A percentile compares a stretch with the other conserved stretches of the same genome.
Conservation (phyloP, 2,797 vertebrate genomes). For the Passerculus sandwichensis region DNA sequence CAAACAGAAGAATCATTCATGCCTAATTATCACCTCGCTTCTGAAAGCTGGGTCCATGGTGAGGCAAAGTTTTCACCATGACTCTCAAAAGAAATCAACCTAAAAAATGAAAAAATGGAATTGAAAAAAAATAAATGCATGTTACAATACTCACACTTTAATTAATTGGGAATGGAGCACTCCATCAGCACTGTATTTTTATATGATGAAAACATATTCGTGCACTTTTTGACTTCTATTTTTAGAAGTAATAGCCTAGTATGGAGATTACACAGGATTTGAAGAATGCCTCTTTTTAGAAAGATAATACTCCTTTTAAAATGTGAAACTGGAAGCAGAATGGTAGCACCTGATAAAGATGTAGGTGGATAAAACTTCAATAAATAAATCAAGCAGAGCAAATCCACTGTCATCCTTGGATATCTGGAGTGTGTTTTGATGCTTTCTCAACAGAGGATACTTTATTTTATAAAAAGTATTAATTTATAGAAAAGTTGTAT, state of each 20-base stretch:
- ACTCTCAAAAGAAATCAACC: background rate
- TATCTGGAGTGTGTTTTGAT: background rate
- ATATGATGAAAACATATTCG: background rate
- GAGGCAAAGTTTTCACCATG: background rate
- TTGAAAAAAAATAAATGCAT: background rate
- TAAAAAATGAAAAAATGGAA: background rate
- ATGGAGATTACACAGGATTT: background rate
- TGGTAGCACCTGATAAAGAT: constrained; percentile 12
- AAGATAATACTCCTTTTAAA: background rate
- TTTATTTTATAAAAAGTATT: background rate
- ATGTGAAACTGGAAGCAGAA: background rate
- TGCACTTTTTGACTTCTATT: background rate
- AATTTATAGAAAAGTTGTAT: background rate
- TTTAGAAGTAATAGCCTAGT: background rate
- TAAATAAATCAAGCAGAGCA: constrained; percentile 21
- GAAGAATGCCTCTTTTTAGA: background rate
- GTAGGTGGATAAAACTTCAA: constrained; percentile 7
- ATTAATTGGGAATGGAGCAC: background rate
- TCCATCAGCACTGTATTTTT: background rate
- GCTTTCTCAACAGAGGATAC: background rate
- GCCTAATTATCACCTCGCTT: background rate
- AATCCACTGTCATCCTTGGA: background rate
- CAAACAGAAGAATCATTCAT: background rate
- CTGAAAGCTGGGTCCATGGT: background rate
- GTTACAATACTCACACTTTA: background rate